These are phyloP conservation scores for Lysandra coridon DNA, from an alignment of 2,888 invertebrate species.

Conservation along the genomic window DNA sequence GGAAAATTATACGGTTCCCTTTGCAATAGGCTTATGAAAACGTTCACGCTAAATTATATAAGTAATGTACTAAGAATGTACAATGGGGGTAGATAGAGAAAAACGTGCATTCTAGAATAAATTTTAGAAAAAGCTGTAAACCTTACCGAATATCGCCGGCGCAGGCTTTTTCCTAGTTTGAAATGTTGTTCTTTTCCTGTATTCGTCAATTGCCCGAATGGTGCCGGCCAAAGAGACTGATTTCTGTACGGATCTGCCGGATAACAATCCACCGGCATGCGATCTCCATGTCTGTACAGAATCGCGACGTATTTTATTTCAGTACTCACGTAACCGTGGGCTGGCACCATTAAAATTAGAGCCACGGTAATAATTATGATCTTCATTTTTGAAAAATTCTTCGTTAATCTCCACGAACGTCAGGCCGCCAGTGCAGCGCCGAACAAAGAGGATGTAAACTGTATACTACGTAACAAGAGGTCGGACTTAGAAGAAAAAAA, in stretches of 20 bases:
- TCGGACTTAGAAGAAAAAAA: no score
- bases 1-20: no score
- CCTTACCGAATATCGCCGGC: constrained; percentile 84
- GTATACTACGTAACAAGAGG: no score
- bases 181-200: constrained; percentile 88
- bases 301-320: constrained; percentile 67
- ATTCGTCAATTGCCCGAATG: constrained; percentile 94
- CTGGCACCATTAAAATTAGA: no score
- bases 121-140: neutral
- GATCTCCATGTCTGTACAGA: constrained; percentile 93
- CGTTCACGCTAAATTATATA: neutral
- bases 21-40: neutral
- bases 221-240: constrained; percentile 89
- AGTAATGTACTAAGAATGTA: neutral
- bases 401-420: no score
- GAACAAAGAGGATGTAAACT: no score
- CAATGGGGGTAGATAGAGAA: neutral
- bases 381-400: no score
- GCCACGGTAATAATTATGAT: no score
- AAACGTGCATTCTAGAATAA: neutral
- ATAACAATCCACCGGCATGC: constrained; percentile 89
- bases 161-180: constrained; percentile 86
- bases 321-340: no score
- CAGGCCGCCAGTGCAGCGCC: no score
- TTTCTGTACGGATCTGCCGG: constrained; percentile 90